Evolutionary conservation across 2,113 vertebrate genomes (phyloP), one percentile per base, ranked within the genome.

Genomic region (Trichechus manatus): DNA sequence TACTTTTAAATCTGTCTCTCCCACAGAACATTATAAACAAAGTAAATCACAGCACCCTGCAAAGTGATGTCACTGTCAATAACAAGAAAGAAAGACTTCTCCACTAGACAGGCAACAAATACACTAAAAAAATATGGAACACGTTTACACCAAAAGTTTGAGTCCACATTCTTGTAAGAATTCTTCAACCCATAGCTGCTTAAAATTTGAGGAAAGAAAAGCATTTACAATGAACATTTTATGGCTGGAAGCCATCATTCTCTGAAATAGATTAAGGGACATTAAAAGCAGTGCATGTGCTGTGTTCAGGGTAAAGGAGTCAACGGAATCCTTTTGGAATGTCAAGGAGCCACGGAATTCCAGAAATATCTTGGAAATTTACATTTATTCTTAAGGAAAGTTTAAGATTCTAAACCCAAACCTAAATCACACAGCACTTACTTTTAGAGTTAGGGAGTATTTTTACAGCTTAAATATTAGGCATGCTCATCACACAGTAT

Each of bases 191-290:
- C 39, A 25, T 0, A 88, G 72, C 19, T 27, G 10, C 14, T 91
- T 87, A 91, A 83, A 56, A 66, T 56, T 90, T 80, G 85, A 92
- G 29, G n/a, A 39, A 50, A 79, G 36, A 78, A 93, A 93, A 72
- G 17, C 9, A 66, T 63, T 91, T 44, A 64, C 25, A 89, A 81
- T 15, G 19, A 80, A 56, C 10, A 44, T n/a, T 66, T 81, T 92
- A 66, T 80, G 39, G 22, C 22, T 8, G 44, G 72, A 84, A 95
- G n/a, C 8, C 36, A 47, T 86, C 39, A 82, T 75, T 84, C 15
- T 66, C 85, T 36, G 17, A 68, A 89, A 59, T 22, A 50, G 23
- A 50, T 75, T 29, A 89, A 89, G 9, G 47, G 64, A 53, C 5
- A 82, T 13, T 47, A 93, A 80, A 53, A 66, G 31, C 47, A 85